These are phyloP conservation scores for Nycticebus coucang DNA, from an alignment of 2,113 vertebrate genomes.

Conservation along the genomic window DNA sequence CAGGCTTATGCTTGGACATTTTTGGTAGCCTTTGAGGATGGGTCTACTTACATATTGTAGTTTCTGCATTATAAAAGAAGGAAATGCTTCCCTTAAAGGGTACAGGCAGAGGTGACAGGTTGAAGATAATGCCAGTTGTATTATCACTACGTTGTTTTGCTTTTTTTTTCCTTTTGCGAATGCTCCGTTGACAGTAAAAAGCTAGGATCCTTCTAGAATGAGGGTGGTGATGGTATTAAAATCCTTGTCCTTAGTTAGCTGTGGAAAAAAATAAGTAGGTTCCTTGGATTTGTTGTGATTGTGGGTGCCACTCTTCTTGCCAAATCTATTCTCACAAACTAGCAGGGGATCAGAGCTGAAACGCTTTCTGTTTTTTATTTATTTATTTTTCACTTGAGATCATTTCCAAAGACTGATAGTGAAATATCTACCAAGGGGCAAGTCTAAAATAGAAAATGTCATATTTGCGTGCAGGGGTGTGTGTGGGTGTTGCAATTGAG, in stretches of 20 bases:
- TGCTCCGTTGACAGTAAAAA: neutral
- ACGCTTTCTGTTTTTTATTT: slow-evolving; percentile 54
- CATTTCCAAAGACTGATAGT: slow-evolving; percentile 50
- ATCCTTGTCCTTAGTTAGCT: neutral
- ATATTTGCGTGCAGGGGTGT: slow-evolving; percentile 27
- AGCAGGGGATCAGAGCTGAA: slow-evolving; percentile 25
- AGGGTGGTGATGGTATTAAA: neutral
- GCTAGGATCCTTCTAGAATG: neutral
- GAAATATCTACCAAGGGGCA: slow-evolving; percentile 59
- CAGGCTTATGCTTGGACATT: neutral
- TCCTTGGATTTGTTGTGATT: slow-evolving; percentile 9
- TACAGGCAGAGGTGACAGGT: neutral
- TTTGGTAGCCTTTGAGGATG: neutral
- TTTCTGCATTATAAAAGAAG: neutral
- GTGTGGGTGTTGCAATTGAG: slow-evolving; percentile 53
- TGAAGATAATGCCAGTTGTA: neutral
- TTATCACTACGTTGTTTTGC: neutral
- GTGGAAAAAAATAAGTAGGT: neutral
- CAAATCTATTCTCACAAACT: slow-evolving; percentile 43
- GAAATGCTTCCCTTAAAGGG: slow-evolving; percentile 27
- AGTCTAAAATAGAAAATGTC: slow-evolving; percentile 43
- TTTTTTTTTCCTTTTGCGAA: neutral
- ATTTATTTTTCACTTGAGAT: slow-evolving; percentile 61
- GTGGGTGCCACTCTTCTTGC: neutral
- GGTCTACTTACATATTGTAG: neutral